A percentile compares a stretch with the other conserved stretches of the same genome.
phyloP scores from a whole-genome alignment of 1,140 invertebrate species.

The Philopotamus ludificatus region DNA sequence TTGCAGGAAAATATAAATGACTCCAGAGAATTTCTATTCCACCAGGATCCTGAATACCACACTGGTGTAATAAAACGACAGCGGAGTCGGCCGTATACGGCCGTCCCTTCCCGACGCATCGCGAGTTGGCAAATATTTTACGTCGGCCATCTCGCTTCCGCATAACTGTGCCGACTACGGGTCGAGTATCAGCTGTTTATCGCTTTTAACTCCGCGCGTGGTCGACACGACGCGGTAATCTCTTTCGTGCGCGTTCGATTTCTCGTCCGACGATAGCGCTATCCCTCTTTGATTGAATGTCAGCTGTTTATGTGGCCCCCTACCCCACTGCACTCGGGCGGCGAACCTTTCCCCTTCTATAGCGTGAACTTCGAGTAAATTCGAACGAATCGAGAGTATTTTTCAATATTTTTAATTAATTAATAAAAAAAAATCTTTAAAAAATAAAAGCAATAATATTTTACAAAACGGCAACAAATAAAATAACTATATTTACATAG shows the following conservation, averaged over 20 bases:
- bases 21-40: no score
- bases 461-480: no score
- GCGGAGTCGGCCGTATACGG: no score
- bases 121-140: neutral
- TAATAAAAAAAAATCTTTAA: no score
- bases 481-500: no score
- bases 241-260: conserved; percentile 1
- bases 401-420: no score
- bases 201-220: neutral
- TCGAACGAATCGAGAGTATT: neutral
- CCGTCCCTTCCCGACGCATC: neutral
- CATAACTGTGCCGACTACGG: conserved; percentile 14
- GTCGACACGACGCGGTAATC: neutral
- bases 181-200: conserved; percentile 30
- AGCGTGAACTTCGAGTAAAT: conserved; percentile 28
- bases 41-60: no score
- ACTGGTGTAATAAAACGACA: no score
- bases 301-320: conserved; percentile 41
- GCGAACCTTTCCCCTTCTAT: conserved; percentile 37
- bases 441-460: no score
- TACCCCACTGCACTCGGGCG: conserved; percentile 41
- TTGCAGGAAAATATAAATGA: no score
- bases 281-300: conserved; percentile 33
- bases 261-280: neutral
- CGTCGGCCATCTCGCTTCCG: conserved; percentile 20